Base-by-base conservation (phyloP, 2,888 invertebrate species). In the Brenthis hecate region DNA sequence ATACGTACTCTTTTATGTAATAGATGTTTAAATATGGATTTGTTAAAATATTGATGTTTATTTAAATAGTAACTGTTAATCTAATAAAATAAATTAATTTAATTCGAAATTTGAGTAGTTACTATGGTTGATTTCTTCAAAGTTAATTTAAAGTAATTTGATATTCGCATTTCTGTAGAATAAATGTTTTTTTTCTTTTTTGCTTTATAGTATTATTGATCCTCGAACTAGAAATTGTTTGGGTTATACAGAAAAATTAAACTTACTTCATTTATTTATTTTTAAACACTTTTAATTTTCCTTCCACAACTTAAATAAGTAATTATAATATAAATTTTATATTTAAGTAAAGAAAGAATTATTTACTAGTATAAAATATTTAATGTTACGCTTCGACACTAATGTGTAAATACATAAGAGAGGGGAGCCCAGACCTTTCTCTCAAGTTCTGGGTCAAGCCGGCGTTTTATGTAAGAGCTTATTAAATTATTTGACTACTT, bases 381-480 rank as follows among this genome's bases (percentile, higher is more conserved):
- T 32, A 53, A 53, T 32, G 19, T 62, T 36, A 53, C 51, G 53
- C 36, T 53, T 53, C 51, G 16, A 53, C 53, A 32, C 53, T 62
- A 62, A 62, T 51, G 53, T 50, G 51, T 16, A 43, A 62, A 53
- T 53, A 53, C 48, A 19, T 53, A 53, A 64, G 67, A 66, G 72
- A 72, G 72, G 72, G 69, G 66, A 73, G 82, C 85, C 84, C 85
- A 84, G 85, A 87, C 91, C 90, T 91, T 91, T 91, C 91, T 91
- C 89, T 77, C 87, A 91, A 90, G 91, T 91, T 91, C 91, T 91
- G 85, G 91, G 91, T 91, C 91, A 88, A 72, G 75, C 66, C 72
- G 75, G 80, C 36, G 36, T 43, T 85, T 85, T 86, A 88, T 84
- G 84, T 84, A 87, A 85, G 85, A 69, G 32, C 53, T 36, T 62